Base-by-base conservation (phyloP, 2,888 invertebrate species). In the Hemaris fuciformis region DNA sequence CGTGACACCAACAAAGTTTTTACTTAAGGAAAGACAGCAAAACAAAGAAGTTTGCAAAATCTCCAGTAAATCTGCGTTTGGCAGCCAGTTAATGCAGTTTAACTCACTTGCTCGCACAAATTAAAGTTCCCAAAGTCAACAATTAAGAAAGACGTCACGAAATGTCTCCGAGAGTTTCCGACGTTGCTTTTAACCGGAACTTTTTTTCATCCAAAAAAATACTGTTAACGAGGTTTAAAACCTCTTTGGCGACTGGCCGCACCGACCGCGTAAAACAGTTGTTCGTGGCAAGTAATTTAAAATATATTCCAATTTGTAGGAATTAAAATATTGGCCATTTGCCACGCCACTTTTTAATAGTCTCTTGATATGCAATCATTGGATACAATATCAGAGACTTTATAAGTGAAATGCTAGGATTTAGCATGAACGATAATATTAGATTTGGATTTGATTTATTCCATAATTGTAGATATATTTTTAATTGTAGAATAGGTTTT, bases 141-240 rank as follows among this genome's bases (percentile, higher is more conserved):
- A 75, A 77, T 77, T 72, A 79, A 70, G 70, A 69, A 72, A 74
- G 66, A 70, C 74, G 79, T 83, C 83, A 84, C 83, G 81, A 75
- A 74, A 75, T 66, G 67, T 68, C 66, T 74, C 63, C 22, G 22
- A 20, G 42, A 60, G 38, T 15, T 48, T 45, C 31, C 43, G 59
- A 31, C 8, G 10, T 53, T 15, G 31, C 18, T 53, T 53, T 27
- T 18, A 18, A 31, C 27, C 53, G 27, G 31, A 18, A 18, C 18
- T 27, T 53, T 31, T 31, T 15, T 53, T 0, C 10, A 18, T 13
- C n/a, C n/a, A 10, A 10, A 8, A 10, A 8, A 10, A 15, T 27
- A 53, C 15, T n/a, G 46, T 22, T 22, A 22, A 1, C 22, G 13
- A 45, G 13, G 38, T 38, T 38, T n/a, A 4, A n/a, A 38, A 38